A percentile compares a stretch with the other conserved stretches of the same genome.
phyloP scores from a whole-genome alignment of 2,888 invertebrate genomes.

The Aradus depressus region DNA sequence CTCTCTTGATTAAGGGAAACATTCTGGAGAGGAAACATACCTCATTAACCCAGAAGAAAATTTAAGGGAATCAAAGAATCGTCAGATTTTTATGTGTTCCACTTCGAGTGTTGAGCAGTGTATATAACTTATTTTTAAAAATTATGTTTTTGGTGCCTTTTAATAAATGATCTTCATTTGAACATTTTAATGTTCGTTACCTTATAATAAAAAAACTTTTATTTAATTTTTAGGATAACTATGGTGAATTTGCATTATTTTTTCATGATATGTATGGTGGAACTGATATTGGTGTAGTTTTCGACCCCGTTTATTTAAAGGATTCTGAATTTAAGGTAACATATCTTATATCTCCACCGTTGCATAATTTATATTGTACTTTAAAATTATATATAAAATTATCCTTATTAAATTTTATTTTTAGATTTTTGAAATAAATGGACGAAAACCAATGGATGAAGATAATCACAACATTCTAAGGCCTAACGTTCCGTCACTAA shows the following conservation, averaged over 20 bases:
- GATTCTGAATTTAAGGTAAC: constrained; percentile 60
- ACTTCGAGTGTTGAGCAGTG: too few relatives aligned
- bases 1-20: too few relatives aligned
- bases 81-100: too few relatives aligned
- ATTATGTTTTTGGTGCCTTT: too few relatives aligned
- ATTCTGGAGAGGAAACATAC: too few relatives aligned
- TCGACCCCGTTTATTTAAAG: constrained; percentile 58
- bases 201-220: too few relatives aligned
- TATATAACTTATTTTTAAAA: too few relatives aligned
- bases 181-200: too few relatives aligned
- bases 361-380: not conserved
- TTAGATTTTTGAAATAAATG: constrained; percentile 47
- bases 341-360: not conserved
- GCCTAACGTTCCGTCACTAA: constrained; percentile 52
- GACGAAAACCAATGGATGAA: constrained; percentile 40
- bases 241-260: constrained; percentile 68
- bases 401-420: constrained; percentile 23
- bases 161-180: too few relatives aligned
- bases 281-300: constrained; percentile 66
- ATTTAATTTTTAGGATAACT: constrained; percentile 47
- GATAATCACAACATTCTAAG: constrained; percentile 40
- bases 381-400: constrained; percentile 4
- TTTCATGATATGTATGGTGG: constrained; percentile 87
- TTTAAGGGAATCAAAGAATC: too few relatives aligned
- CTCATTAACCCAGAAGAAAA: too few relatives aligned